Conservation (phyloP, 2,797 vertebrate species). For the Sardinella longiceps region DNA sequence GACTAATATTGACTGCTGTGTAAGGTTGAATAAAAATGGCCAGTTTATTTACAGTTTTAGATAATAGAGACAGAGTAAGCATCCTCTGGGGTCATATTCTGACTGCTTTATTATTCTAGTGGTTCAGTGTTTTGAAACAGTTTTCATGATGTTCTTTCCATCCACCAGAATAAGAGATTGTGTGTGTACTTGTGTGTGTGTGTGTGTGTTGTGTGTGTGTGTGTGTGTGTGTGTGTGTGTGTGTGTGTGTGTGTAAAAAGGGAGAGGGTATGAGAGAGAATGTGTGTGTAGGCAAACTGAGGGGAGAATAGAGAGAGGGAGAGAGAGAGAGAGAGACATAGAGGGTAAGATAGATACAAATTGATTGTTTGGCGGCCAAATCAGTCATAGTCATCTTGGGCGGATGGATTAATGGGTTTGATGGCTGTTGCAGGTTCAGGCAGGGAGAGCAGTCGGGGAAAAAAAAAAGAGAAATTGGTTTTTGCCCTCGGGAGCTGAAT, state of each 20-base stretch:
- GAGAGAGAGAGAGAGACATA: constrained; percentile 61
- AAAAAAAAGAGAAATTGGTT: constrained; percentile 99
- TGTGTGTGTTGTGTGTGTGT: constrained; percentile 4
- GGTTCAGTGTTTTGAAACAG: constrained; percentile 88
- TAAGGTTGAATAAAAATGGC: background rate
- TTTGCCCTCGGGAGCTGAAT: constrained; percentile 93
- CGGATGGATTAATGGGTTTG: constrained; percentile 99
- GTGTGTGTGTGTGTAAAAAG: background rate
- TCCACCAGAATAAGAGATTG: constrained; percentile 68
- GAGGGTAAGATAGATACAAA: constrained; percentile 82
- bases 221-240: background rate
- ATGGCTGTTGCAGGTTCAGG: constrained; percentile 97
- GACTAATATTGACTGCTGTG: background rate
- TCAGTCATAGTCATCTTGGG: constrained; percentile 98
- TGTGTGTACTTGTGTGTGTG: background rate
- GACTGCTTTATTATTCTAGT: constrained; percentile 97
- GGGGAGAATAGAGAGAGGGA: constrained; percentile 26
- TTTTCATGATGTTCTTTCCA: constrained; percentile 99
- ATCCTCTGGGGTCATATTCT: constrained; percentile 97
- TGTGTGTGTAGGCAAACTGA: background rate
- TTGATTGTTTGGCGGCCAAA: constrained; percentile 97
- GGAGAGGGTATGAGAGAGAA: background rate
- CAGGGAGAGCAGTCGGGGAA: constrained; percentile 88
- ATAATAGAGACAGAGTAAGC: constrained; percentile 98
- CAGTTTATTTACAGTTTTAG: constrained; percentile 63